Evolutionary conservation across 1,140 invertebrate genomes (phyloP), one percentile per base, ranked within the genome.

Genomic region (Arion vulgaris): DNA sequence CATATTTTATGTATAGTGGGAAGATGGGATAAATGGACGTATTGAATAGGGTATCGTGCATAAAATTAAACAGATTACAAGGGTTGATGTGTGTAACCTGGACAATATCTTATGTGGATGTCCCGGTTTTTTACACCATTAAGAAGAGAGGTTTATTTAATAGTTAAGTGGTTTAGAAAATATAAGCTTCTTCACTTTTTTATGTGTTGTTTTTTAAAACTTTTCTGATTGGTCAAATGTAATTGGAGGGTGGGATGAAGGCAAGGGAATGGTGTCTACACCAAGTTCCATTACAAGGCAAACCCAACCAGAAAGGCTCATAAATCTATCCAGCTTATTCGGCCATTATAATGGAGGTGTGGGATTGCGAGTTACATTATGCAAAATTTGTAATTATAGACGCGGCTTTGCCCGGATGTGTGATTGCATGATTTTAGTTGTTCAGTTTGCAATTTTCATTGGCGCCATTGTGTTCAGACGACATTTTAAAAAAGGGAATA

Each of bases 331-430:
- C 34, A 71, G 26, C 34, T 71, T 71, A 38, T 38, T 71, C 38
- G 34, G 2, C 4, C 69, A 71, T 71, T 34, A 71, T 17, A 71
- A 71, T n/a, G 32, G 32, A 36, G 38, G 38, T 36, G 34, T 71
- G 38, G 38, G 38, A 71, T 26, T 36, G 7, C 7, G 69, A 36
- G 32, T 36, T 71, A 36, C 69, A 71, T 71, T 71, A 71, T 71
- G 69, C 69, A 71, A 71, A 71, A 71, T 13, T 36, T 71, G 69
- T 71, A 71, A 71, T 71, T 71, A 71, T 7, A 71, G 69, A 71
- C 38, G 34, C 34, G 5, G 32, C 11, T 15, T 71, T 39, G 32
- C 34, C 69, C 34, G 32, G 34, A 71, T 38, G 38, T 71, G 69
- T 36, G 69, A 71, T 71, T 71, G 34, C 69, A 34, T 71, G 34